Evolutionary conservation across 2,113 vertebrate genomes (phyloP), one percentile per base, ranked within the genome.

Genomic region (Motacilla tschutschensis): DNA sequence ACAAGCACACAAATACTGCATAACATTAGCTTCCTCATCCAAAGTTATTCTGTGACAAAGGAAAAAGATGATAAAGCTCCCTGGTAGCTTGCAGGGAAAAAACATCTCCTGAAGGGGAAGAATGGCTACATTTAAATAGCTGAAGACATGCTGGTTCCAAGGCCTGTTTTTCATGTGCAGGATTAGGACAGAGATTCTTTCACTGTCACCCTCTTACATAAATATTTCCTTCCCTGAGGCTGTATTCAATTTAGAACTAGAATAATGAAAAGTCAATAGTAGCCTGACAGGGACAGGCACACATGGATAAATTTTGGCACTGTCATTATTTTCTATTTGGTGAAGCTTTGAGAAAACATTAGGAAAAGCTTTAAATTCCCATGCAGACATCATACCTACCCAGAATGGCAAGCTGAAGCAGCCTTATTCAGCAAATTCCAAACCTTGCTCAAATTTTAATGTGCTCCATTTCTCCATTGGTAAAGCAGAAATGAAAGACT

Each of bases 211-310:
- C 71, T 86, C 84, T 93, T 88, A 73, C 18, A 81, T 88, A 88
- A 91, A 62, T 76, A 63, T 90, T 84, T 94, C 91, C 75, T 77
- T 90, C 82, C 82, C 92, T 35, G 48, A 91, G 81, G 91, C 75
- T 73, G 51, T 26, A 50, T 90, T 91, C 87, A 76, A 41, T 88
- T 87, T 59, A 74, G 63, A 82, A 55, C 36, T 44, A 25, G 36
- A 76, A 87, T 79, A 82, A 71, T 29, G 46, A 76, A 77, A 55
- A 87, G 57, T 87, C 91, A 85, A 73, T 85, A 82, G 28, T 29
- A 8, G 64, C 33, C 46, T 73, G 41, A 73, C 43, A 72, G 58
- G 41, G 58, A 75, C 38, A 53, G 53, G 31, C 40, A 73, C 25
- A 51, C 33, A 47, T 0, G 4, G 57, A 53, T 29, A 57, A 62